Evolutionary conservation across 2,113 vertebrate genomes (phyloP), one percentile per base, ranked within the genome.

Genomic region (Bos indicus): DNA sequence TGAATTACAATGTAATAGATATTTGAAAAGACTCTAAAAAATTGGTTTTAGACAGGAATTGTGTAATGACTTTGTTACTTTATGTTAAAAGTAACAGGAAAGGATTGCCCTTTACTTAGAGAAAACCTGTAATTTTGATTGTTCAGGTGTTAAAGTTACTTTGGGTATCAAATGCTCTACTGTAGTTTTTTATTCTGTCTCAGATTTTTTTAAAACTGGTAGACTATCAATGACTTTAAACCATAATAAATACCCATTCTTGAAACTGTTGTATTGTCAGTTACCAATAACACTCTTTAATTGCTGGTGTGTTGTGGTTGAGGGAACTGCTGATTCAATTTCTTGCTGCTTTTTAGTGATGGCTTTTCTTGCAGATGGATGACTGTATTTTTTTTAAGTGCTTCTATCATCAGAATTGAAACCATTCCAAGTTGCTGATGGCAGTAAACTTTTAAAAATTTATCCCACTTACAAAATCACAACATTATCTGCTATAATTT

Each of bases 1-100:
- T 11, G 12, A 67, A 36, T 89, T 15, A 89, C 64, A 51, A 54
- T 74, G 26, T 88, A 92, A n/a, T 81, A 71, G 7, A 40, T 82
- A 64, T 86, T 56, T 90, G 74, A 77, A 56, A 96, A 93, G 7
- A 46, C 60, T 48, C 92, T 12, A 21, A 23, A 81, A 67, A 74
- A 88, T 90, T 91, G 8, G 71, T 56, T 97, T 96, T 83, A 13
- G 13, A 48, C 25, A 93, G 82, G 28, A 96, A 67, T 85, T 94
- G 5, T 11, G 33, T 90, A 78, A 67, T 60, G 25, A 60, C 89
- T 92, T 90, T 78, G 36, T 51, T 62, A 74, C 12, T 82, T 88
- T 91, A n/a, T 85, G 12, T 19, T 94, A 40, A 52, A 95, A 77
- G 4, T n/a, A 82, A 48, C 59, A 30, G 19, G 67, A 46, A n/a